Evolutionary conservation across 2,888 invertebrate species (phyloP).

Genomic region (Pilophorus perplexus): DNA sequence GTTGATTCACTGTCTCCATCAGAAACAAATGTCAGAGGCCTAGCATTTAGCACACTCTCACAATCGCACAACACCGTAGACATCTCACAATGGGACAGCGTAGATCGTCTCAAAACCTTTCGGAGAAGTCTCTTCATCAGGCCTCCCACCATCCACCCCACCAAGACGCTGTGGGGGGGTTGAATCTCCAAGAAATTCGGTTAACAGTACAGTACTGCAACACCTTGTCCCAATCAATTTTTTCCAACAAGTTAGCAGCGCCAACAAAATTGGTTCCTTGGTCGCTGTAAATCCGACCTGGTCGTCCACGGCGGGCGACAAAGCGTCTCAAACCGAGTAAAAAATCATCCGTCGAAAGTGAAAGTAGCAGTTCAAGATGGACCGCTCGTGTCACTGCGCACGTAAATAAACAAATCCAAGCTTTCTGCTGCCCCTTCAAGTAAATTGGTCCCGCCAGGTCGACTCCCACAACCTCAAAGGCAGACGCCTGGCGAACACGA

Average conservation of each 20-base stretch:
- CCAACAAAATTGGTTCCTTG: slow-evolving; percentile 50
- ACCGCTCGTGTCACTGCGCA: slow-evolving; percentile 12
- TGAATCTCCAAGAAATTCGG: slow-evolving; percentile 51
- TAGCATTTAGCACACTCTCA: not conserved
- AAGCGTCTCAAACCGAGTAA: slow-evolving; percentile 50
- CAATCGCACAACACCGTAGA: not conserved
- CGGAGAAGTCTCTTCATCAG: not conserved
- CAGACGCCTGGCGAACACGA: not conserved
- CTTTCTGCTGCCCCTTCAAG: slow-evolving; percentile 48
- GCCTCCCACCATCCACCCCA: slow-evolving; percentile 52
- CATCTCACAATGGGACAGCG: not conserved
- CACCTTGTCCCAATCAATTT: slow-evolving; percentile 51
- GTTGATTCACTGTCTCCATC: slow-evolving; percentile 46
- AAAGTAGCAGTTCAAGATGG: slow-evolving; percentile 50
- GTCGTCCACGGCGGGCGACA: slow-evolving; percentile 47
- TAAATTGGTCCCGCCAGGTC: slow-evolving; percentile 52
- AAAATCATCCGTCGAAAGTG: slow-evolving; percentile 50
- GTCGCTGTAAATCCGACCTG: slow-evolving; percentile 49
- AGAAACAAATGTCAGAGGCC: not conserved
- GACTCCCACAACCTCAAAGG: slow-evolving; percentile 51
- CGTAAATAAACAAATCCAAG: slow-evolving; percentile 51
- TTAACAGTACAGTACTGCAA: slow-evolving; percentile 51
- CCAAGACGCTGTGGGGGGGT: slow-evolving; percentile 53
- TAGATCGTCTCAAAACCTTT: not conserved
- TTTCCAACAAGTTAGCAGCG: slow-evolving; percentile 53